phyloP scores from a whole-genome alignment of 2,888 invertebrate genomes.

The Archips xylosteana region DNA sequence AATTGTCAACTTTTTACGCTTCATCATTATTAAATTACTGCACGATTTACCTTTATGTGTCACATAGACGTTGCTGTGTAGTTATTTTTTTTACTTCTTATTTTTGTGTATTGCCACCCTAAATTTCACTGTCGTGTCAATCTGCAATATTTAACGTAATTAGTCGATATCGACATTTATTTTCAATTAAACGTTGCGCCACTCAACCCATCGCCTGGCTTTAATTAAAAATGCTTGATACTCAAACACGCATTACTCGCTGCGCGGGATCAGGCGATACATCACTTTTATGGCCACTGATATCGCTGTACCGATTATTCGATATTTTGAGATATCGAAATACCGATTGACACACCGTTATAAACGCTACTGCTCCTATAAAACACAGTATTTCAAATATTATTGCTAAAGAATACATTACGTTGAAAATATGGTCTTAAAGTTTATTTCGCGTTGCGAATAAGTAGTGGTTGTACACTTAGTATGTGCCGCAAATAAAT shows the following conservation, averaged over 20 bases:
- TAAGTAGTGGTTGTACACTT: background rate
- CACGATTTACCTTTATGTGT: too few relatives aligned
- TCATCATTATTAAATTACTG: too few relatives aligned
- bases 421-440: background rate
- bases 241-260: slow-evolving; percentile 51
- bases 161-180: slow-evolving; percentile 32
- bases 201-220: slow-evolving; percentile 29
- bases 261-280: slow-evolving; percentile 41
- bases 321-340: slow-evolving; percentile 42
- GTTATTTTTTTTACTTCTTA: too few relatives aligned
- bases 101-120: background rate
- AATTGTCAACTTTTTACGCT: too few relatives aligned
- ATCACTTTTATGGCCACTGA: slow-evolving; percentile 48
- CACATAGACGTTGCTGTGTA: too few relatives aligned
- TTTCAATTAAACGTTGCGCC: slow-evolving; percentile 33
- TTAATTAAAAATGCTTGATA: slow-evolving; percentile 46
- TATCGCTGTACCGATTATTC: slow-evolving; percentile 38
- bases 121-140: background rate
- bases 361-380: slow-evolving; percentile 15
- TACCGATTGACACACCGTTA: slow-evolving; percentile 33
- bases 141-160: background rate
- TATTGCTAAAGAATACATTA: background rate
- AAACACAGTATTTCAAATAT: background rate
- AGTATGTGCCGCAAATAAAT: background rate
- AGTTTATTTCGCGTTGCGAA: background rate